Conservation (phyloP, 2,888 invertebrate species). For the Caenorhabditis sinica region DNA sequence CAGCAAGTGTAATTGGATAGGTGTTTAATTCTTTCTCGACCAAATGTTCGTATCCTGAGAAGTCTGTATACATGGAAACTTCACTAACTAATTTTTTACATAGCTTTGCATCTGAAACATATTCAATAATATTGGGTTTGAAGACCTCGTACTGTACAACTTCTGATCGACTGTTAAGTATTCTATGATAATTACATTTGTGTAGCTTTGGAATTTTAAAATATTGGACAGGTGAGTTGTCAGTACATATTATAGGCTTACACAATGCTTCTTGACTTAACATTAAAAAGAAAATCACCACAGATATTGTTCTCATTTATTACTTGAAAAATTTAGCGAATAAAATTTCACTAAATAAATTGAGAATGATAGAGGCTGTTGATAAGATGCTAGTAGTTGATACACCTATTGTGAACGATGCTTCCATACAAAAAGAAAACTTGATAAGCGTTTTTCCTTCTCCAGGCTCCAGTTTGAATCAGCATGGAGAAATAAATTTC, state of each 20-base stretch:
- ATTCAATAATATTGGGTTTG: constrained; percentile 67
- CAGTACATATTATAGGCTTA: constrained; percentile 24
- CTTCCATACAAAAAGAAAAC: constrained; percentile 52
- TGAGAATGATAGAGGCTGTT: constrained; percentile 53
- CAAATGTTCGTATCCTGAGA: constrained; percentile 70
- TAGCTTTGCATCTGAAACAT: constrained; percentile 62
- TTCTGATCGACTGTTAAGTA: constrained; percentile 55
- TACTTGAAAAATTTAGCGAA: background rate
- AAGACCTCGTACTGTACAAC: constrained; percentile 66
- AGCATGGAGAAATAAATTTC: constrained; percentile 61
- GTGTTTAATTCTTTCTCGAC: constrained; percentile 69
- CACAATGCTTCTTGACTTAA: background rate
- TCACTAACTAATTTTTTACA: constrained; percentile 64
- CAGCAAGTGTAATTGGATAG: constrained; percentile 58
- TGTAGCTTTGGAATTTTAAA: constrained; percentile 65
- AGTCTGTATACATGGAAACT: constrained; percentile 71
- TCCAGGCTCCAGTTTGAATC: constrained; percentile 45
- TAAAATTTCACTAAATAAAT: constrained; percentile 52
- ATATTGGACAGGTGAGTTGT: constrained; percentile 66
- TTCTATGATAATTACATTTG: constrained; percentile 64
- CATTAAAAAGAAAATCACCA: background rate
- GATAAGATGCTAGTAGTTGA: constrained; percentile 48
- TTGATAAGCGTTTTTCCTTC: constrained; percentile 50
- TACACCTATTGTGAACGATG: constrained; percentile 41
- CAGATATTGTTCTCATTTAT: constrained; percentile 36